Conservation (phyloP, 2,888 invertebrate species). For the Mongoloraphidia duomilia region DNA sequence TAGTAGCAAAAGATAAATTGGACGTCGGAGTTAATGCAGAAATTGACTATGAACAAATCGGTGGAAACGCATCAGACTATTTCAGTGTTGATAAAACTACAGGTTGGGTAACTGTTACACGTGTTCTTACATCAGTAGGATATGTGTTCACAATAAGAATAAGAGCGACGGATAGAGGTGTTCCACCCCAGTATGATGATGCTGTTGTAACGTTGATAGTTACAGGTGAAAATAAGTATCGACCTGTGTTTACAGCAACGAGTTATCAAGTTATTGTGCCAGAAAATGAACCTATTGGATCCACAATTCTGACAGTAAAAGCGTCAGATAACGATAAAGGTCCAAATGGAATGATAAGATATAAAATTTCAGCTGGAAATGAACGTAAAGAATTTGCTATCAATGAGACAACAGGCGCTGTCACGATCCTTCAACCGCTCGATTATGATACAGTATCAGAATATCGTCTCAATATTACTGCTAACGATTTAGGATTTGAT, state of each 20-base stretch:
- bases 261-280: slow-evolving; percentile 83
- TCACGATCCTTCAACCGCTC: slow-evolving; percentile 62
- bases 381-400: slow-evolving; percentile 67
- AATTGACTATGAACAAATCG: slow-evolving; percentile 59
- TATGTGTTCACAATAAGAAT: slow-evolving; percentile 53
- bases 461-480: slow-evolving; percentile 77
- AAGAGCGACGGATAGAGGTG: slow-evolving; percentile 73
- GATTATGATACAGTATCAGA: slow-evolving; percentile 79
- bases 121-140: slow-evolving; percentile 40
- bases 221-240: slow-evolving; percentile 68
- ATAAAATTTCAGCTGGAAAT: slow-evolving; percentile 73
- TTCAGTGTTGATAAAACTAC: slow-evolving; percentile 59
- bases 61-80: slow-evolving; percentile 62
- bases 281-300: slow-evolving; percentile 79
- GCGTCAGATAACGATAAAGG: slow-evolving; percentile 78
- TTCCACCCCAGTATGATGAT: slow-evolving; percentile 71
- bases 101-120: slow-evolving; percentile 68
- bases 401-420: slow-evolving; percentile 58
- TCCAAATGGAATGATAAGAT: slow-evolving; percentile 79
- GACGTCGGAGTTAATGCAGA: slow-evolving; percentile 85
- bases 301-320: slow-evolving; percentile 68
- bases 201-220: slow-evolving; percentile 58
- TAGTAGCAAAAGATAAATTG: slow-evolving; percentile 58
- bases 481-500: slow-evolving; percentile 72
- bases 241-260: slow-evolving; percentile 68